Base-by-base conservation (phyloP, 2,797 vertebrate species). In the Halcyon chelicuti region DNA sequence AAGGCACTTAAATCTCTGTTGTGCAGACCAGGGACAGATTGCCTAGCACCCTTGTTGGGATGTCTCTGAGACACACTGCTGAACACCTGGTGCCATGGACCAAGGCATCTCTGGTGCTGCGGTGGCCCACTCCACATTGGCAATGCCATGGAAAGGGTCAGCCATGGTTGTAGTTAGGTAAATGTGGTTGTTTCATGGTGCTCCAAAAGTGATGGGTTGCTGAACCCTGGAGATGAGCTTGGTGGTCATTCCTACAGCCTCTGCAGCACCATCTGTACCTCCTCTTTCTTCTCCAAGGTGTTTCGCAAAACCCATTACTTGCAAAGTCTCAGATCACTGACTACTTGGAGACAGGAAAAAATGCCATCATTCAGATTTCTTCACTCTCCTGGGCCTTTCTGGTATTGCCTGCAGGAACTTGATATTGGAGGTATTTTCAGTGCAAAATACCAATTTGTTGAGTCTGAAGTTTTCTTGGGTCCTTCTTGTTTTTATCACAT, bases 91-190 rank as follows among this genome's bases (percentile, higher is more conserved):
- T 19, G 37, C 54, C 46, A 7, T 0, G 37, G 62, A n/a, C 3
- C 1, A 3, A 39, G 65, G 68, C 29, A 12, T 8, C 47, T 76
- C 52, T 2, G 1, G 4, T 2, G 5, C 3, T 2, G 33, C 0
- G 2, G 22, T 33, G 57, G 20, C 23, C 82, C 40, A 17, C 31
- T 70, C 39, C 31, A 10, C 4, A 1, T 13, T 22, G 29, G 33
- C 42, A 83, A 46, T 60, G 23, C 44, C 22, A 1, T 5, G 20
- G 33, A 57, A 52, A 73, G 20, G 73, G 66, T 40, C 49, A 58
- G 21, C 21, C 1, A 2, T 33, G 51, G 12, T 6, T 61, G n/a
- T 14, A 12, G 14, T 33, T 47, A 18, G 25, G 31, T 33, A 29
- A 46, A 58, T 14, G 74, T 33, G 5, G 31, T n/a, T 52, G 8